Evolutionary conservation across 2,113 vertebrate species (phyloP).

Genomic region (Bettongia penicillata): DNA sequence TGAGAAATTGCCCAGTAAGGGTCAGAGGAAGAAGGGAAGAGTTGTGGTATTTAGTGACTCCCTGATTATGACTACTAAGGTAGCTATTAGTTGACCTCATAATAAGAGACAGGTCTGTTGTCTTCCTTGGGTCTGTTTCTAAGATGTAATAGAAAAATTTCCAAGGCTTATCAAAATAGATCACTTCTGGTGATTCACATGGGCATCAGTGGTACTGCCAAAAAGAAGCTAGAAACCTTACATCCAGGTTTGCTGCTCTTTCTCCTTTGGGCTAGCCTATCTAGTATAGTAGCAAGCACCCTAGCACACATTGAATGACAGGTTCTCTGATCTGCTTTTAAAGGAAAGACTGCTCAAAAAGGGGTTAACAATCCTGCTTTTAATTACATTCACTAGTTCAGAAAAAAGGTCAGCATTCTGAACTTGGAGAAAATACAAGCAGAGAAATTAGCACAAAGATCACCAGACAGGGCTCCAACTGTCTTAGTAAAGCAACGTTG

Average conservation of each 20-base stretch:
- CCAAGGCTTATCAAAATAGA: neutral
- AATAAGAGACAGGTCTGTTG: neutral
- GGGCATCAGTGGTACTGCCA: neutral
- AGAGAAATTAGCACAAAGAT: too few species aligned
- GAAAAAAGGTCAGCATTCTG: too few species aligned
- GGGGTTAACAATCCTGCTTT: too few species aligned
- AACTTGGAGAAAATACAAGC: too few species aligned
- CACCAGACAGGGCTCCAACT: too few species aligned
- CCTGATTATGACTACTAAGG: neutral
- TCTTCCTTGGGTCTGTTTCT: neutral
- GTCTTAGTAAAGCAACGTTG: too few species aligned
- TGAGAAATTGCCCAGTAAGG: neutral
- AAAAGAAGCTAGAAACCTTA: neutral
- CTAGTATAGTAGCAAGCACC: too few species aligned
- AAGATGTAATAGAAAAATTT: neutral
- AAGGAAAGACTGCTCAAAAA: too few species aligned
- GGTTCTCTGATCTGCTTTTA: too few species aligned
- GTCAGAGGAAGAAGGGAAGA: neutral
- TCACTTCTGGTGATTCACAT: neutral
- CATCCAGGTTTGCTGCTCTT: neutral
- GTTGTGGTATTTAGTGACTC: neutral
- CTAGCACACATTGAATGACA: too few species aligned
- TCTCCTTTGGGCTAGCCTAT: neutral
- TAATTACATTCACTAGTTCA: too few species aligned
- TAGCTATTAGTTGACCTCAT: neutral